Conservation (phyloP, 2,888 invertebrate species). For the Seira ritae region DNA sequence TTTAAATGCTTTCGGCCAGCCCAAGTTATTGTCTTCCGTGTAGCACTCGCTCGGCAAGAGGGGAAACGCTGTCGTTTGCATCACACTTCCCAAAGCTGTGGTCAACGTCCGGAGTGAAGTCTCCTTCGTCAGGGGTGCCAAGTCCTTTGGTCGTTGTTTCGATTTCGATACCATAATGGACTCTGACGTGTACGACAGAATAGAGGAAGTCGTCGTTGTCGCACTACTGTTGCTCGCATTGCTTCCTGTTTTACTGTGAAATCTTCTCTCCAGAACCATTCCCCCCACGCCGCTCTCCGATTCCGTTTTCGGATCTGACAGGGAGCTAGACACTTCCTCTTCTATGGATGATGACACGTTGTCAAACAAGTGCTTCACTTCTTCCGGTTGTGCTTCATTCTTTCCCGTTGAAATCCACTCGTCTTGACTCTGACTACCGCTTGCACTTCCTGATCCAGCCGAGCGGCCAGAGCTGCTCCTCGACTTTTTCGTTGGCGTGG, state of each 20-base stretch:
- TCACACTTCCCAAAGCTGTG: constrained; percentile 67
- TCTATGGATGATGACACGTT: constrained; percentile 36
- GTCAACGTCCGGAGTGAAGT: constrained; percentile 56
- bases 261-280: background rate
- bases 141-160: constrained; percentile 38
- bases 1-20: constrained; percentile 11
- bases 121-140: constrained; percentile 25
- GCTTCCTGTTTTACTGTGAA: background rate
- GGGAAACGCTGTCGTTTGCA: constrained; percentile 70
- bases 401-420: constrained; percentile 17
- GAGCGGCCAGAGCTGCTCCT: constrained; percentile 46
- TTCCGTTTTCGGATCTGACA: constrained; percentile 45
- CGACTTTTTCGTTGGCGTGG: constrained; percentile 53
- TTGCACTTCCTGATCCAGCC: constrained; percentile 19
- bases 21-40: constrained; percentile 42
- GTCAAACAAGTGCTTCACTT: constrained; percentile 47
- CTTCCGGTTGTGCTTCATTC: constrained; percentile 21
- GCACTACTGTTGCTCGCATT: background rate
- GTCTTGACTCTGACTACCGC: constrained; percentile 42
- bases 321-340: constrained; percentile 40
- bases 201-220: background rate
- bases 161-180: constrained; percentile 13
- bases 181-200: background rate
- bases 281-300: background rate
- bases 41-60: constrained; percentile 69